These are phyloP conservation scores for Picathartes gymnocephalus DNA, from an alignment of 2,113 vertebrate species.

Conservation along the genomic window DNA sequence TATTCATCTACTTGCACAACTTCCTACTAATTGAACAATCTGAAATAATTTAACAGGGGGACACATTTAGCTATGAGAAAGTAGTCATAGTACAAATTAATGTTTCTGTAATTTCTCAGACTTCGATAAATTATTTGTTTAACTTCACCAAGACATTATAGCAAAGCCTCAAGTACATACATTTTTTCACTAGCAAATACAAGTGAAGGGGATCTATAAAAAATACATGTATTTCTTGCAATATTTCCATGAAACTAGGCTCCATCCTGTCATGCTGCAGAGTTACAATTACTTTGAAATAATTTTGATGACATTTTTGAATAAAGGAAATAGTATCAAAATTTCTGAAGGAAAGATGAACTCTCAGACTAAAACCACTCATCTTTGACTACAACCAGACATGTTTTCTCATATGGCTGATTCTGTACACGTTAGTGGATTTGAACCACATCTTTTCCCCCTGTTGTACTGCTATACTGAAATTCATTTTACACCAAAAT, in stretches of 20 bases:
- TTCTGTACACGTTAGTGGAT: background rate
- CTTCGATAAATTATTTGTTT: background rate
- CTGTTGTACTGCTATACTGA: background rate
- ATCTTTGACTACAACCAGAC: background rate
- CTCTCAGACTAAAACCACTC: background rate
- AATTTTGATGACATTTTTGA: background rate
- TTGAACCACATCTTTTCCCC: background rate
- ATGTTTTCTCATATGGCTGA: background rate
- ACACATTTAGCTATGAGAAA: background rate
- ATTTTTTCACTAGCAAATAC: background rate
- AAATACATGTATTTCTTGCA: background rate
- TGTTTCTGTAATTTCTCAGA: background rate
- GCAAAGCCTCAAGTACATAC: background rate
- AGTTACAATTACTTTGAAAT: background rate
- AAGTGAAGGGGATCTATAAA: background rate
- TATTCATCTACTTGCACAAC: background rate
- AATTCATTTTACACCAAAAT: background rate
- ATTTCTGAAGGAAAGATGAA: background rate
- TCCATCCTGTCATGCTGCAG: background rate
- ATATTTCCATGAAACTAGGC: background rate
- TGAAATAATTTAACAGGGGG: background rate
- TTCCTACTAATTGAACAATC: background rate
- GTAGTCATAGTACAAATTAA: background rate
- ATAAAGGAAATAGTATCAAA: background rate
- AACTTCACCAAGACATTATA: background rate